phyloP scores from a whole-genome alignment of 2,888 invertebrate genomes.

The Mythimna impura region DNA sequence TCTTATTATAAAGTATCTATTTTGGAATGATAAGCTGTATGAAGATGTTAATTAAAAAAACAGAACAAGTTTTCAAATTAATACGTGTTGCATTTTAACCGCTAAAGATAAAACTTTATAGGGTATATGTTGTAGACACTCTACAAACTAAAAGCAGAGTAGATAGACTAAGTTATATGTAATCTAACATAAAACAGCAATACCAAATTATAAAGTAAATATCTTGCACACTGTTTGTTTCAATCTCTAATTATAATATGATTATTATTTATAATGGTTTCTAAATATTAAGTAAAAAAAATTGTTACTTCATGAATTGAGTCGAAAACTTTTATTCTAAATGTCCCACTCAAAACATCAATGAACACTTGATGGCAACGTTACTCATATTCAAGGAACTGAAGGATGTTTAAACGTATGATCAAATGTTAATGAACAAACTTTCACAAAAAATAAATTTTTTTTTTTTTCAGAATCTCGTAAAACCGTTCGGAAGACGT shows the following conservation, averaged over 20 bases:
- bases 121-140: neutral
- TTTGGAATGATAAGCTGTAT: neutral
- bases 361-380: neutral
- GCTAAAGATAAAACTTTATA: neutral
- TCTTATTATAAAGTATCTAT: neutral
- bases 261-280: slow-evolving; percentile 3
- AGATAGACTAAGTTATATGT: neutral
- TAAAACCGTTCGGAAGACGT: slow-evolving; percentile 74
- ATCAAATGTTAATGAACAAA: neutral
- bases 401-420: neutral
- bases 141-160: neutral
- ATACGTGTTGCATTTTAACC: neutral
- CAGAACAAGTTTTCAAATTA: neutral
- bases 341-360: neutral
- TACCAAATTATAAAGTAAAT: neutral
- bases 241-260: neutral
- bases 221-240: slow-evolving; percentile 17
- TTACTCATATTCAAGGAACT: neutral
- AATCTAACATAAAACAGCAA: neutral
- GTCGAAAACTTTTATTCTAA: neutral
- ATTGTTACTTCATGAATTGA: neutral
- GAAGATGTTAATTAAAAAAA: no score
- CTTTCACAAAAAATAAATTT: neutral
- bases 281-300: neutral
- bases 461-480: slow-evolving; percentile 77